phyloP scores from a whole-genome alignment of 2,888 invertebrate genomes.

The Lasiommata megera region DNA sequence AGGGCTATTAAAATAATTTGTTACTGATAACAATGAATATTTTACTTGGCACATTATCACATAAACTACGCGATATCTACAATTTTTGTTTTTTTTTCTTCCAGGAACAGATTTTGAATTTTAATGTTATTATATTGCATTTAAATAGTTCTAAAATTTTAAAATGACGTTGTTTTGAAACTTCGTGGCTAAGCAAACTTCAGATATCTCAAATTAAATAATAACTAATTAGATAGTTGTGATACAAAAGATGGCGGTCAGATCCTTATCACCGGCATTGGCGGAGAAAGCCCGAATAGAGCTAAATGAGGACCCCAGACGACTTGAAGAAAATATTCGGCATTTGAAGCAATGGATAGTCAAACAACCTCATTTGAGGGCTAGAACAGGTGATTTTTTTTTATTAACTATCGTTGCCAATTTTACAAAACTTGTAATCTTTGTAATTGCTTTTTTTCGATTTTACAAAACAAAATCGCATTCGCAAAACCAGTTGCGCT shows the following conservation, averaged over 20 bases:
- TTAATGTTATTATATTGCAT: too few species aligned
- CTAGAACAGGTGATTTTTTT: conserved; percentile 52
- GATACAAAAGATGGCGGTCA: conserved; percentile 46
- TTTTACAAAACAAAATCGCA: too few species aligned
- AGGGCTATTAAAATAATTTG: too few species aligned
- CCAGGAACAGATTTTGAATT: neutral
- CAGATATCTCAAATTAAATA: too few species aligned
- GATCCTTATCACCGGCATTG: conserved; percentile 49
- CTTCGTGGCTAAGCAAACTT: neutral
- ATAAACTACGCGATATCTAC: too few species aligned
- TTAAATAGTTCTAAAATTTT: too few species aligned
- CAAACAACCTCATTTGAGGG: conserved; percentile 78
- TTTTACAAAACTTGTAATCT: neutral
- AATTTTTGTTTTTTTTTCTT: neutral
- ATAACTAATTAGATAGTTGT: too few species aligned
- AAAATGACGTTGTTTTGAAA: neutral
- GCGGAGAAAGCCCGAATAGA: conserved; percentile 71
- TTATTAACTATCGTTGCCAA: neutral
- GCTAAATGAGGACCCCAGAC: conserved; percentile 76
- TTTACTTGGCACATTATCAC: too few species aligned
- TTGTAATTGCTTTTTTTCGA: too few species aligned
- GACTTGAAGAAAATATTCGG: conserved; percentile 67
- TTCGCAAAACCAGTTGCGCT: too few species aligned
- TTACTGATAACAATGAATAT: too few species aligned
- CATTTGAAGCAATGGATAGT: conserved; percentile 79